Percentiles rank a stretch among this genome's conserved stretches.
Conservation (phyloP, 2,797 vertebrate species). For the Tokudaia muenninki region DNA sequence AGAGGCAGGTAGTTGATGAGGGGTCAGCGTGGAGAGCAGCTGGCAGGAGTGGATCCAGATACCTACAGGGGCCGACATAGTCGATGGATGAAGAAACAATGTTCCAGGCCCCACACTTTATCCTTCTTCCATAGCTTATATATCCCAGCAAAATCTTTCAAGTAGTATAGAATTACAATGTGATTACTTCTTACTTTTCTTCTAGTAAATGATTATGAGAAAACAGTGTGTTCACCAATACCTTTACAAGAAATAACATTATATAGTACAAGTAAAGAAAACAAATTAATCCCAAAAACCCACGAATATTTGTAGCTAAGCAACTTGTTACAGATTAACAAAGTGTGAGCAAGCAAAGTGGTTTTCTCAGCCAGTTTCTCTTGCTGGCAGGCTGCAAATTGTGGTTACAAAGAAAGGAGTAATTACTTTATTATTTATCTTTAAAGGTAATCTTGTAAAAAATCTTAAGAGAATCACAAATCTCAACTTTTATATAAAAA, state of each 20-base stretch:
- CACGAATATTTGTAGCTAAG: background rate
- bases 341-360: background rate
- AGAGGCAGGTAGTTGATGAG: background rate
- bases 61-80: too few relatives aligned
- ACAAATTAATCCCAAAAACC: background rate
- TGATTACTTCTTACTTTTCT: background rate
- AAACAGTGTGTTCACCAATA: background rate
- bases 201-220: background rate
- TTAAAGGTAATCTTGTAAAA: background rate
- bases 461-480: too few relatives aligned
- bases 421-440: background rate
- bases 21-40: background rate
- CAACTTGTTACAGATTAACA: background rate
- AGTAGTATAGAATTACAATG: background rate
- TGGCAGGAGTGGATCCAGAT: background rate
- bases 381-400: background rate
- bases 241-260: background rate
- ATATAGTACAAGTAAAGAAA: background rate
- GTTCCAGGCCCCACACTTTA: background rate
- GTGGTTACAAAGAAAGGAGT: background rate
- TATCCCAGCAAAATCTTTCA: background rate
- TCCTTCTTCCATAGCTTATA: background rate
- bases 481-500: background rate
- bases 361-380: background rate
- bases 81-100: background rate